phyloP scores from a whole-genome alignment of 1,140 invertebrate species.

The Monomorium pharaonis region DNA sequence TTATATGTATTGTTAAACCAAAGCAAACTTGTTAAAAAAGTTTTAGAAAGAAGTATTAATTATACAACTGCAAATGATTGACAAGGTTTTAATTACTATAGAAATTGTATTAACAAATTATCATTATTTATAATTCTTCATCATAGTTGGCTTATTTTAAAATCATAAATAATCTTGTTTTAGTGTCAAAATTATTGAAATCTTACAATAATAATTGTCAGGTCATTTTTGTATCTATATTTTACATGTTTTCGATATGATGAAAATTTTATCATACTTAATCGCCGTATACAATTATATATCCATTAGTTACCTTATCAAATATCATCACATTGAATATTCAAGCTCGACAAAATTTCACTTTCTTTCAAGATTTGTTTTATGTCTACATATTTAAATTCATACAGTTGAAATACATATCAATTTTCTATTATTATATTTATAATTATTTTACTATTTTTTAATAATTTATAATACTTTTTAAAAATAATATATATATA shows the following conservation, averaged over 20 bases:
- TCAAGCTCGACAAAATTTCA: neutral
- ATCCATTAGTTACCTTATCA: constrained; percentile 18
- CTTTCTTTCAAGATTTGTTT: neutral
- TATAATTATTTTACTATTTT: neutral
- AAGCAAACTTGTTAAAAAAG: neutral
- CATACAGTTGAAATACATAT: neutral
- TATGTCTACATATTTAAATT: neutral
- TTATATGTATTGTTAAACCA: neutral
- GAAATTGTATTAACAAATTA: neutral
- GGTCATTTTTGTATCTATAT: neutral
- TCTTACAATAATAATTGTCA: neutral
- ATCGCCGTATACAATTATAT: constrained; percentile 8
- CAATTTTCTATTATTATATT: neutral
- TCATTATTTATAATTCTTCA: too few relatives aligned
- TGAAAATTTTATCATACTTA: constrained; percentile 3
- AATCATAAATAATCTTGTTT: neutral
- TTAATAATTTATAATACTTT: neutral
- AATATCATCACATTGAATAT: neutral
- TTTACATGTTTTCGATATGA: neutral
- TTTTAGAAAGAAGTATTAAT: neutral
- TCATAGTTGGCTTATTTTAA: neutral
- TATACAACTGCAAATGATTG: neutral
- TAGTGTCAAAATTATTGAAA: neutral
- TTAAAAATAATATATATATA: neutral
- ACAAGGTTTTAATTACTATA: neutral